These are phyloP conservation scores for Cordilura impudica DNA, from an alignment of 2,888 invertebrate species.

Conservation along the genomic window DNA sequence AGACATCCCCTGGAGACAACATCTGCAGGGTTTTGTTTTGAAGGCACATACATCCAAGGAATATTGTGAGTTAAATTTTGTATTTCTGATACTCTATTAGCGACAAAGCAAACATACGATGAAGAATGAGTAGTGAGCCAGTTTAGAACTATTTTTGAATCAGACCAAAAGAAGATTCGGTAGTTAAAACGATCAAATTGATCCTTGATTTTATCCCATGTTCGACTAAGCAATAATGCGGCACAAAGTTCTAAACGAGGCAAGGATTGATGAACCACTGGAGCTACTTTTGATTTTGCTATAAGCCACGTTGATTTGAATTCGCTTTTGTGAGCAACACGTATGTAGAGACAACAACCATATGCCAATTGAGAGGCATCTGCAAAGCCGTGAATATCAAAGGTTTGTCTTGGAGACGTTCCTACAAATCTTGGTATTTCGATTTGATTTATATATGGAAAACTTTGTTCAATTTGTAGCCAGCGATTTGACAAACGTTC, in stretches of 20 bases:
- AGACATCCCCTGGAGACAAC: too few species aligned
- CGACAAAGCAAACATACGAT: slow-evolving; percentile 6
- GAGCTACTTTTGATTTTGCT: too few species aligned
- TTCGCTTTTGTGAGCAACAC: neutral
- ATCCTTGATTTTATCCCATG: slow-evolving; percentile 21
- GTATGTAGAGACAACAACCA: slow-evolving; percentile 7
- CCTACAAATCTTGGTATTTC: slow-evolving; percentile 9
- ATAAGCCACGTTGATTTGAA: neutral
- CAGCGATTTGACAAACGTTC: neutral
- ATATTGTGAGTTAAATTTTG: slow-evolving; percentile 12
- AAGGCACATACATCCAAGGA: slow-evolving; percentile 7
- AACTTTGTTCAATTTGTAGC: too few species aligned
- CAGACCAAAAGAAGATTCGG: slow-evolving; percentile 30
- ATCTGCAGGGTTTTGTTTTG: too few species aligned
- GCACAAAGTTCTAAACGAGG: too few species aligned
- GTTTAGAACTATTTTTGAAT: too few species aligned
- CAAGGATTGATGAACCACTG: neutral
- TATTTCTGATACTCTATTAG: neutral
- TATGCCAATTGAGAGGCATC: too few species aligned
- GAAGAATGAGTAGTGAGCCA: slow-evolving; percentile 11
- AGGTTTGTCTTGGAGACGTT: neutral
- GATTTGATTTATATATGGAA: neutral
- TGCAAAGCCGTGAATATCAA: too few species aligned
- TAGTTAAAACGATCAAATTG: neutral
- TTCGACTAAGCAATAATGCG: neutral